These are phyloP conservation scores for Lampris megalopsis DNA, from an alignment of 2,113 vertebrate species.

Conservation along the genomic window DNA sequence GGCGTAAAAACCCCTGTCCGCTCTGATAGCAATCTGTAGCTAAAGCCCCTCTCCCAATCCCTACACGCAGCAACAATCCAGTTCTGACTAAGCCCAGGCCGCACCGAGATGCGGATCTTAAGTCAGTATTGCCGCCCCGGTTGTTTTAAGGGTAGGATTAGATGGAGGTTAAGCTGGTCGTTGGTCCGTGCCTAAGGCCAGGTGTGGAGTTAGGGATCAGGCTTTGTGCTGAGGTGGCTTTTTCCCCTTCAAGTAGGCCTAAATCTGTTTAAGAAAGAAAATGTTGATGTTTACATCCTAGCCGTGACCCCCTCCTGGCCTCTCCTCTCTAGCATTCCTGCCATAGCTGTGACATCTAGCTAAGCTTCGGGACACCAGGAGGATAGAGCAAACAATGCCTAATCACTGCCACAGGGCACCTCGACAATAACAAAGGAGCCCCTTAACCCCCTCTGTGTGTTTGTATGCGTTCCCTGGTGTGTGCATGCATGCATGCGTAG, in stretches of 20 bases:
- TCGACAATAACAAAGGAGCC: conserved; percentile 76
- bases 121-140: conserved; percentile 67
- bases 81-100: conserved; percentile 57
- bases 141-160: conserved; percentile 71
- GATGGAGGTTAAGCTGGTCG: conserved; percentile 54
- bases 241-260: conserved; percentile 75
- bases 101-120: conserved; percentile 69
- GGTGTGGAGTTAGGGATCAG: conserved; percentile 75
- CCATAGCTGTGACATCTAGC: conserved; percentile 83
- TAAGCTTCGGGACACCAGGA: conserved; percentile 80
- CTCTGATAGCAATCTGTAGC: conserved; percentile 80
- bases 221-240: conserved; percentile 62
- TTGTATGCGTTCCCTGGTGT: conserved; percentile 60
- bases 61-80: conserved; percentile 60
- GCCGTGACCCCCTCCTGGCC: conserved; percentile 80
- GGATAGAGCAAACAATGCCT: conserved; percentile 78
- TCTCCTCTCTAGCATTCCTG: conserved; percentile 79
- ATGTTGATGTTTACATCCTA: conserved; percentile 86
- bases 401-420: conserved; percentile 82
- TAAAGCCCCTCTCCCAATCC: conserved; percentile 76
- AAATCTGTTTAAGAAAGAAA: conserved; percentile 84
- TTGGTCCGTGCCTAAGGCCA: conserved; percentile 74
- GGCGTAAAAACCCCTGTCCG: conserved; percentile 72
- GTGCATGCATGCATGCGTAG: conserved; percentile 28
- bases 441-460: conserved; percentile 67